Percentiles rank a stretch among this genome's conserved stretches.
Evolutionary conservation across 2,113 vertebrate genomes (phyloP).

Genomic region (Cyphomyrus discorhynchus): DNA sequence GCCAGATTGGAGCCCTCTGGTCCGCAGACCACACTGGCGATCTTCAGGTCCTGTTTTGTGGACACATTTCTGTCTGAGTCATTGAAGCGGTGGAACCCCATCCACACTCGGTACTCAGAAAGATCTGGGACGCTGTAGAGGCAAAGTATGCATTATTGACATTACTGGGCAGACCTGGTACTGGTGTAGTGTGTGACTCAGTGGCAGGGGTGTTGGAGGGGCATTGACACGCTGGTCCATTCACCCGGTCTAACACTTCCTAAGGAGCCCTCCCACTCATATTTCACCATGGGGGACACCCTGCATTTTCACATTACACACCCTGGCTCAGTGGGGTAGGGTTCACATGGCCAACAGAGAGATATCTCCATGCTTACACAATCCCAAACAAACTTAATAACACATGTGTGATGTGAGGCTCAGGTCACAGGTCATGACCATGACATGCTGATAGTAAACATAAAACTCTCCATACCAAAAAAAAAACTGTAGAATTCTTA

Average conservation of each 20-base stretch:
- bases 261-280: background rate
- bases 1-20: conserved; percentile 85
- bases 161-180: background rate
- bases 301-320: background rate
- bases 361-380: background rate
- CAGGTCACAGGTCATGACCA: background rate
- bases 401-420: background rate
- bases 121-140: conserved; percentile 75
- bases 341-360: background rate
- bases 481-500: too few species aligned
- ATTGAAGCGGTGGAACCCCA: conserved; percentile 81
- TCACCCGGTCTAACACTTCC: background rate
- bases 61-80: conserved; percentile 62
- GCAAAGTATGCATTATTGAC: background rate
- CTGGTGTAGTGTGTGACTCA: background rate
- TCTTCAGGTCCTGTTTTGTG: conserved; percentile 66
- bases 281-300: background rate
- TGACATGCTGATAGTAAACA: background rate
- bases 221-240: background rate
- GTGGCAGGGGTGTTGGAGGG: background rate
- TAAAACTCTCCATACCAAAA: background rate
- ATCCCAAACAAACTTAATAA: background rate
- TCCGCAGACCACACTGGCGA: conserved; percentile 84
- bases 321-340: background rate
- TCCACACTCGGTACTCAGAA: conserved; percentile 82